Evolutionary conservation across 2,797 vertebrate genomes (phyloP).

Genomic region (Dryobates pubescens): DNA sequence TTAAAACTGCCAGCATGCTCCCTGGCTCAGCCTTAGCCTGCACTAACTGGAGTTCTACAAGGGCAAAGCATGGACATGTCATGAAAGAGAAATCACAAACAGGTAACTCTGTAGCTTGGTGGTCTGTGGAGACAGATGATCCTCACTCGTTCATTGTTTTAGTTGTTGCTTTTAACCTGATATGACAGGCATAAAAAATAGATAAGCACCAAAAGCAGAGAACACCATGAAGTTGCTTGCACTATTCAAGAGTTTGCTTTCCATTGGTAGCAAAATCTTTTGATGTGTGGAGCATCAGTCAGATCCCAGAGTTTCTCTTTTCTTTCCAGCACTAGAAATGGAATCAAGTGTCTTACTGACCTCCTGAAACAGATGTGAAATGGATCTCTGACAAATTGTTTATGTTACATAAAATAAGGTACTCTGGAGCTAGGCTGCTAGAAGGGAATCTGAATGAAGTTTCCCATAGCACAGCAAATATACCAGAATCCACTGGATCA

Average conservation of each 20-base stretch:
- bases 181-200: neutral
- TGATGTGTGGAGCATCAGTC: neutral
- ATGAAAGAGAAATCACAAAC: neutral
- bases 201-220: neutral
- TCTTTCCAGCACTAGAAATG: neutral
- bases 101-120: neutral
- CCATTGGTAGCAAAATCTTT: neutral
- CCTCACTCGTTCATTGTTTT: neutral
- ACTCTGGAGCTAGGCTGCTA: neutral
- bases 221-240: neutral
- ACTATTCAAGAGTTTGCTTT: neutral
- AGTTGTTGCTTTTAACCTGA: neutral
- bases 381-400: neutral
- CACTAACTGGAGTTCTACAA: neutral
- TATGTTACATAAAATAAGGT: neutral
- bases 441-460: neutral
- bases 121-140: neutral
- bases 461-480: too few species aligned
- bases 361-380: neutral
- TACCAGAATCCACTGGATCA: too few species aligned
- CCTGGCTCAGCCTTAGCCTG: neutral
- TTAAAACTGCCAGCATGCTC: neutral
- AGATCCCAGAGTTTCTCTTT: neutral
- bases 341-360: neutral
- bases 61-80: neutral